A percentile compares a stretch with the other conserved stretches of the same genome.
Evolutionary conservation across 2,797 vertebrate species (phyloP).

Genomic region (Craterocephalus amniculus): DNA sequence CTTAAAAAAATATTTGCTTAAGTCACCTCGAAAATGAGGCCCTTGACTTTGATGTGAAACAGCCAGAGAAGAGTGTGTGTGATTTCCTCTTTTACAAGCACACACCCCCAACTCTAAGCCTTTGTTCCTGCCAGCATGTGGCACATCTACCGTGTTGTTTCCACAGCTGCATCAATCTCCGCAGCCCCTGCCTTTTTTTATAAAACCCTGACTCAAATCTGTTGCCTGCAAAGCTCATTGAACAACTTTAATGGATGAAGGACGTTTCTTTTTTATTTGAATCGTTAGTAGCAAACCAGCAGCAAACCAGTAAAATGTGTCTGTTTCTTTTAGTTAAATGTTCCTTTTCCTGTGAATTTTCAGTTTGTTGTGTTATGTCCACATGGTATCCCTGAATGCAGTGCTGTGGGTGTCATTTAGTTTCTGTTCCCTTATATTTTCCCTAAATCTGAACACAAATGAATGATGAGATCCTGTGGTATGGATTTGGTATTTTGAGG

Average conservation of each 20-base stretch:
- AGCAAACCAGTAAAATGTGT: neutral
- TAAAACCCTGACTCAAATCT: slow-evolving; percentile 10
- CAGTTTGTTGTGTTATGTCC: neutral
- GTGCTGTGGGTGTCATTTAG: neutral
- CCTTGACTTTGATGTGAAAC: slow-evolving; percentile 75
- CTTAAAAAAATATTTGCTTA: slow-evolving; percentile 47
- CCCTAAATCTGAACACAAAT: neutral
- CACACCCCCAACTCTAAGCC: slow-evolving; percentile 46
- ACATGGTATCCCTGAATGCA: neutral
- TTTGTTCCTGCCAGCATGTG: slow-evolving; percentile 76
- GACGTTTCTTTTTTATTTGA: neutral
- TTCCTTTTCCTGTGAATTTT: neutral
- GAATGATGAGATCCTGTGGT: neutral
- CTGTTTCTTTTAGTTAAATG: slow-evolving; percentile 1
- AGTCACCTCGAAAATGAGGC: slow-evolving; percentile 50
- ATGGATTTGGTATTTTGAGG: neutral
- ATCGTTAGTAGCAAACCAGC: neutral
- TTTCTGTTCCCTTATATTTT: neutral
- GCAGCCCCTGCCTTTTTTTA: neutral
- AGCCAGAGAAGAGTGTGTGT: slow-evolving; percentile 60
- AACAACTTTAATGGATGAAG: slow-evolving; percentile 1
- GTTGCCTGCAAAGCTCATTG: slow-evolving; percentile 5
- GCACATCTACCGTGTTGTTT: slow-evolving; percentile 60
- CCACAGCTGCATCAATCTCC: slow-evolving; percentile 70
- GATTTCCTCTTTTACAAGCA: slow-evolving; percentile 71